These are phyloP conservation scores for Channa argus DNA, from an alignment of 2,113 vertebrate species.

Conservation along the genomic window DNA sequence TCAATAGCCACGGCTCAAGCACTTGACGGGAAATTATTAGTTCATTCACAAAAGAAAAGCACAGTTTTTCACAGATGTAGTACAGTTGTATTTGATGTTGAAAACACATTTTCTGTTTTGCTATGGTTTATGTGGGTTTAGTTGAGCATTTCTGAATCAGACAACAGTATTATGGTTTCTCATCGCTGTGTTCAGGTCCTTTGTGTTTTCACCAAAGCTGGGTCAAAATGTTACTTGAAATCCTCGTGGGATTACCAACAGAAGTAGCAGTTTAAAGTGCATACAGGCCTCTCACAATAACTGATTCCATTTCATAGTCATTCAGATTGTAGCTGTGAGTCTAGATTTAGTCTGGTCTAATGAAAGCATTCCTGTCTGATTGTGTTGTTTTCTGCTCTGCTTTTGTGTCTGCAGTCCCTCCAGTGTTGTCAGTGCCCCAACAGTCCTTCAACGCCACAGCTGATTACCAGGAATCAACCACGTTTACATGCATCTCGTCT, in stretches of 20 bases:
- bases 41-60: slow-evolving; percentile 10
- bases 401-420: slow-evolving; percentile 87
- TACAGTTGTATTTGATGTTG: slow-evolving; percentile 36
- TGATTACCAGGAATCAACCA: slow-evolving; percentile 91
- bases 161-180: slow-evolving; percentile 47
- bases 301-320: not conserved
- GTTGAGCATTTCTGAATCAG: slow-evolving; percentile 25
- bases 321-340: not conserved
- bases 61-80: not conserved
- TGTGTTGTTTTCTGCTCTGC: slow-evolving; percentile 10
- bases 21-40: not conserved
- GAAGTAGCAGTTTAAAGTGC: slow-evolving; percentile 29
- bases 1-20: slow-evolving; percentile 3
- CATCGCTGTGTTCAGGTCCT: slow-evolving; percentile 22
- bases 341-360: not conserved
- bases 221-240: slow-evolving; percentile 53
- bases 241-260: slow-evolving; percentile 47
- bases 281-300: slow-evolving; percentile 23
- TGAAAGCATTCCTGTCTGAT: not conserved
- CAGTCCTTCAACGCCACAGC: slow-evolving; percentile 96
- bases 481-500: slow-evolving; percentile 89
- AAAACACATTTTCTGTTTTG: slow-evolving; percentile 32
- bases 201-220: slow-evolving; percentile 56
- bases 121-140: slow-evolving; percentile 40
- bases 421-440: slow-evolving; percentile 88